phyloP scores from a whole-genome alignment of 2,113 vertebrate genomes.

The Picathartes gymnocephalus region DNA sequence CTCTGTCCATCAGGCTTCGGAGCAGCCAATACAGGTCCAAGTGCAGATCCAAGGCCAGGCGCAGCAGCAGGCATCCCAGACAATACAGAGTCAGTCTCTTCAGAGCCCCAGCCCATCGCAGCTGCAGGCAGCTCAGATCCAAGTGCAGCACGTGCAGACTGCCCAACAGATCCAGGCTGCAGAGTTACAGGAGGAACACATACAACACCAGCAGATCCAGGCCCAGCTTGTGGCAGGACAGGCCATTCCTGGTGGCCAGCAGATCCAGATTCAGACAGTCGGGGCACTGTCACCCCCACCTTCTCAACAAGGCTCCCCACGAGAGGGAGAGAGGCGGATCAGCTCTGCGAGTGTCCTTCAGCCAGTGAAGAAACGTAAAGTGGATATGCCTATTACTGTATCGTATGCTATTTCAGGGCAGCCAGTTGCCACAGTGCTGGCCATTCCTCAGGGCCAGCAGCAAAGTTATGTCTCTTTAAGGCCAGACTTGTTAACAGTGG shows the following conservation, averaged over 20 bases:
- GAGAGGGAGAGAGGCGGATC: slow-evolving; percentile 87
- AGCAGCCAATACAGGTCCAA: slow-evolving; percentile 95
- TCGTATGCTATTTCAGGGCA: slow-evolving; percentile 95
- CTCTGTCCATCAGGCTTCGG: slow-evolving; percentile 85
- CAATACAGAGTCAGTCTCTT: slow-evolving; percentile 78
- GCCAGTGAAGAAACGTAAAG: slow-evolving; percentile 97
- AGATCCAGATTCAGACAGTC: slow-evolving; percentile 96
- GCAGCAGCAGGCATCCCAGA: slow-evolving; percentile 78
- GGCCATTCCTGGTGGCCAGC: slow-evolving; percentile 87
- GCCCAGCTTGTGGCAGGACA: slow-evolving; percentile 90
- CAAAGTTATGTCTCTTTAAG: slow-evolving; percentile 95
- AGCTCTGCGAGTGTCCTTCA: slow-evolving; percentile 89
- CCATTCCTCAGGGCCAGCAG: slow-evolving; percentile 95
- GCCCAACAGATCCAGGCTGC: slow-evolving; percentile 89
- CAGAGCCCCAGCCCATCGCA: slow-evolving; percentile 83
- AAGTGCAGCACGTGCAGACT: slow-evolving; percentile 80
- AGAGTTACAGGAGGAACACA: slow-evolving; percentile 92
- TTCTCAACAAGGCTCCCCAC: slow-evolving; percentile 83
- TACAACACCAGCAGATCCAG: slow-evolving; percentile 95
- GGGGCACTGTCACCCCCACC: slow-evolving; percentile 88
- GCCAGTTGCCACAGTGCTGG: slow-evolving; percentile 93
- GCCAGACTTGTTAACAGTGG: slow-evolving; percentile 96
- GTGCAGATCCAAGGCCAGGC: slow-evolving; percentile 95
- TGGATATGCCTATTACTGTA: slow-evolving; percentile 94
- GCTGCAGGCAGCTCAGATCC: slow-evolving; percentile 87